Evolutionary conservation across 2,797 vertebrate species (phyloP).

Genomic region (Phrynocephalus forsythii): DNA sequence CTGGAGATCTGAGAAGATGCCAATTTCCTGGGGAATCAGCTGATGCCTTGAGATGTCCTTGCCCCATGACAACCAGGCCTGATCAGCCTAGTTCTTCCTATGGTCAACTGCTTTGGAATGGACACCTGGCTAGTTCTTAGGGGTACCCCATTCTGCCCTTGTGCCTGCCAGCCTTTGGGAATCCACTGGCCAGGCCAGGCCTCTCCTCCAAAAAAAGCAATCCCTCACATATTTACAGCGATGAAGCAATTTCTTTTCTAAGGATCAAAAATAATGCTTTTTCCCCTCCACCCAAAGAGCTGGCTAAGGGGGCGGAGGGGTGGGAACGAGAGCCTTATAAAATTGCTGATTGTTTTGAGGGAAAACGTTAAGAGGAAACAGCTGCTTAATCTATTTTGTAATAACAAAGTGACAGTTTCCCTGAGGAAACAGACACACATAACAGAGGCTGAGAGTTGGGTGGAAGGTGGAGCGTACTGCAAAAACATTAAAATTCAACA

Average conservation of each 20-base stretch:
- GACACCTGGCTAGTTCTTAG: too few relatives aligned
- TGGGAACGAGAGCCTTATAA: slow-evolving; percentile 1
- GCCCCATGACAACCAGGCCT: neutral
- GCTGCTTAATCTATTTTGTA: slow-evolving; percentile 33
- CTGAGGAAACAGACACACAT: slow-evolving; percentile 16
- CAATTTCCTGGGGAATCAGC: neutral
- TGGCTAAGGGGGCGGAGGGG: neutral
- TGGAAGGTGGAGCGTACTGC: neutral
- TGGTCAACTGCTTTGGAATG: neutral
- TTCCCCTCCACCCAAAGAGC: neutral
- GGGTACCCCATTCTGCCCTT: neutral
- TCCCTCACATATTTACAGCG: neutral
- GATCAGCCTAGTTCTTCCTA: neutral
- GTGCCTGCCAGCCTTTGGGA: neutral
- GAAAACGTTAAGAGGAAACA: slow-evolving; percentile 31
- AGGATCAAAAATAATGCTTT: neutral
- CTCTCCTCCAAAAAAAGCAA: too few relatives aligned
- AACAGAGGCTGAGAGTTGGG: neutral
- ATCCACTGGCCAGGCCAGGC: neutral
- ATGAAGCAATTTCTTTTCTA: neutral
- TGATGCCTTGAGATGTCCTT: too few relatives aligned
- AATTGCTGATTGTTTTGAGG: slow-evolving; percentile 17
- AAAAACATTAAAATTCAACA: neutral
- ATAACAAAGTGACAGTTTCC: slow-evolving; percentile 1
- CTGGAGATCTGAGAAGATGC: neutral